Percentiles rank a stretch among this genome's conserved stretches.
Evolutionary conservation across 2,797 vertebrate genomes (phyloP).

Genomic region (Lithobates sylvaticus): DNA sequence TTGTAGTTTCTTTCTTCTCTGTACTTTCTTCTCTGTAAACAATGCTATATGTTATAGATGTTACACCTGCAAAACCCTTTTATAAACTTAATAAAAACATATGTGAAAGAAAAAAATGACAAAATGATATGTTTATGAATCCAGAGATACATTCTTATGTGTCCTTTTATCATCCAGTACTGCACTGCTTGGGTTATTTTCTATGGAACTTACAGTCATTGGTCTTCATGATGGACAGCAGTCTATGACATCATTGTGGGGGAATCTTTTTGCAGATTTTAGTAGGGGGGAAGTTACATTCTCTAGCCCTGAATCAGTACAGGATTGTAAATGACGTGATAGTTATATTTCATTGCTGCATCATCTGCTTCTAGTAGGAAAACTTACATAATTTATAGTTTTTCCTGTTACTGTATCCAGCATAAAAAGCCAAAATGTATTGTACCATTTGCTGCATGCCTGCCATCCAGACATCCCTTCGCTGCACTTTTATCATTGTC

Average conservation of each 20-base stretch:
- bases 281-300: background rate
- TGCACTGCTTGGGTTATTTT: no score
- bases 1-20: no score
- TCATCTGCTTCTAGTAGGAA: background rate
- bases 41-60: no score
- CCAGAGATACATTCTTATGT: no score
- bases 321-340: background rate
- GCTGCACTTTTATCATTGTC: constrained; percentile 7
- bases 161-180: no score
- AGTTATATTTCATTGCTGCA: background rate
- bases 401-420: background rate
- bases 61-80: no score
- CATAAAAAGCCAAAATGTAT: background rate
- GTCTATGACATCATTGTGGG: background rate
- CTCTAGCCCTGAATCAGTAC: background rate
- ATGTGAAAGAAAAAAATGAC: no score
- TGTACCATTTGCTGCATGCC: background rate
- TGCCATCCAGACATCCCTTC: background rate
- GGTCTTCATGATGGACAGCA: background rate
- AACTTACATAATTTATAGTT: background rate
- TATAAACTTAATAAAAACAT: no score
- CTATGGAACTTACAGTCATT: background rate
- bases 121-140: no score
- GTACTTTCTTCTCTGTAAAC: no score
- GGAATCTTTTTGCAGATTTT: background rate